Conservation (phyloP, 2,113 vertebrate genomes). For the Shinisaurus crocodilurus region DNA sequence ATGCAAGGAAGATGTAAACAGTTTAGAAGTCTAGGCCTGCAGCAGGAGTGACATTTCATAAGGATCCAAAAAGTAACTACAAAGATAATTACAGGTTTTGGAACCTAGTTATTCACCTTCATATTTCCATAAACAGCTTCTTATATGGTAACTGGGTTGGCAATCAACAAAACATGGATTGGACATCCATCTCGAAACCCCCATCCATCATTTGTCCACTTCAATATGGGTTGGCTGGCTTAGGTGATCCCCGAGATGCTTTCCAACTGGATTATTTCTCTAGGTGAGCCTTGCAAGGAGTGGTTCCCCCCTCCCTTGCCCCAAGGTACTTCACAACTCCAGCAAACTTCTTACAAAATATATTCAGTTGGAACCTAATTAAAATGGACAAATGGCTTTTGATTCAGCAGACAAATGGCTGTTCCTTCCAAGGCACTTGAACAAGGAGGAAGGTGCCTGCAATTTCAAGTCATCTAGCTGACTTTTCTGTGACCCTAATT, state of each 20-base stretch:
- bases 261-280: constrained; percentile 2
- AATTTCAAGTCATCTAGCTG: constrained; percentile 31
- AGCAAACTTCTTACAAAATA: neutral
- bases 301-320: too few species aligned
- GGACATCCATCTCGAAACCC: neutral
- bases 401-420: constrained; percentile 17
- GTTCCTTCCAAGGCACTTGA: constrained; percentile 23
- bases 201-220: neutral
- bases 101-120: neutral
- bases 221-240: neutral
- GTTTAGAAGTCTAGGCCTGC: neutral
- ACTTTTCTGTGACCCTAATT: constrained; percentile 46
- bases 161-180: neutral
- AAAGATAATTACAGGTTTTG: neutral
- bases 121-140: neutral
- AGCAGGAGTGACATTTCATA: neutral
- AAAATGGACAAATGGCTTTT: constrained; percentile 17
- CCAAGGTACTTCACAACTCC: neutral
- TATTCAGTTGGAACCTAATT: neutral
- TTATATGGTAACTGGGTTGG: too few species aligned
- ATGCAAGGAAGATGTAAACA: neutral
- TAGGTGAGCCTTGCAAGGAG: neutral
- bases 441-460: constrained; percentile 28
- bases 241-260: neutral
- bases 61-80: neutral